These are phyloP conservation scores for Cheilosia grossa DNA, from an alignment of 2,888 invertebrate genomes.

Conservation along the genomic window DNA sequence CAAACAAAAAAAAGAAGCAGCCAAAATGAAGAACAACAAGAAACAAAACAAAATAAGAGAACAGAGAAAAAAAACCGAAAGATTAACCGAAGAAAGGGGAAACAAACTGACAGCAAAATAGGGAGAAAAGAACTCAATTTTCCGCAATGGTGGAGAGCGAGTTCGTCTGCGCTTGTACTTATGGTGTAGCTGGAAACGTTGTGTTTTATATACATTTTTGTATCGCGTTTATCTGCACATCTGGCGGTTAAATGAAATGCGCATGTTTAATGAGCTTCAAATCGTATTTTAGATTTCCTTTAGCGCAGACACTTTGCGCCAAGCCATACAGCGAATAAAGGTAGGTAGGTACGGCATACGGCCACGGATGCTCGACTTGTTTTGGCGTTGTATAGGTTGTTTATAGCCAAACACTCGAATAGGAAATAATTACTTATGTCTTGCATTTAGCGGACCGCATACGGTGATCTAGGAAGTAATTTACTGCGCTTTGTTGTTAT, in stretches of 20 bases:
- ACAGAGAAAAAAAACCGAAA: not conserved
- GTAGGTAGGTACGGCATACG: no score
- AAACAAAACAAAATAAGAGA: constrained; percentile 15
- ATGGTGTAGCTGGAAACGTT: constrained; percentile 40
- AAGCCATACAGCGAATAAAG: not conserved
- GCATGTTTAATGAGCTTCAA: constrained; percentile 75
- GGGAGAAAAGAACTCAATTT: constrained; percentile 73
- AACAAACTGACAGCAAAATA: constrained; percentile 37
- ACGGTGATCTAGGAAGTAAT: constrained; percentile 75
- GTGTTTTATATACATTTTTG: constrained; percentile 27
- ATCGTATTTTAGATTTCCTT: constrained; percentile 73
- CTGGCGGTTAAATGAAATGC: constrained; percentile 75
- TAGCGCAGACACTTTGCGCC: constrained; percentile 70
- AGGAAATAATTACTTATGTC: constrained; percentile 74
- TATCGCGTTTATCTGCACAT: constrained; percentile 75
- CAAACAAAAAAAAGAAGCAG: not conserved
- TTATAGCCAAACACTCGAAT: constrained; percentile 64
- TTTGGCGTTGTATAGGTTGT: constrained; percentile 16
- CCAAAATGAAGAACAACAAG: constrained; percentile 1
- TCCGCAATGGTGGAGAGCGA: constrained; percentile 69
- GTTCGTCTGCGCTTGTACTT: constrained; percentile 12
- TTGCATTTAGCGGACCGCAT: constrained; percentile 74
- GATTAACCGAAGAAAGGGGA: constrained; percentile 3
- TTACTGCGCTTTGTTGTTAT: constrained; percentile 70
- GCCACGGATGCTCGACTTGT: constrained; percentile 56